These are phyloP conservation scores for Neotoma lepida DNA, from an alignment of 2,113 vertebrate genomes.

Conservation along the genomic window DNA sequence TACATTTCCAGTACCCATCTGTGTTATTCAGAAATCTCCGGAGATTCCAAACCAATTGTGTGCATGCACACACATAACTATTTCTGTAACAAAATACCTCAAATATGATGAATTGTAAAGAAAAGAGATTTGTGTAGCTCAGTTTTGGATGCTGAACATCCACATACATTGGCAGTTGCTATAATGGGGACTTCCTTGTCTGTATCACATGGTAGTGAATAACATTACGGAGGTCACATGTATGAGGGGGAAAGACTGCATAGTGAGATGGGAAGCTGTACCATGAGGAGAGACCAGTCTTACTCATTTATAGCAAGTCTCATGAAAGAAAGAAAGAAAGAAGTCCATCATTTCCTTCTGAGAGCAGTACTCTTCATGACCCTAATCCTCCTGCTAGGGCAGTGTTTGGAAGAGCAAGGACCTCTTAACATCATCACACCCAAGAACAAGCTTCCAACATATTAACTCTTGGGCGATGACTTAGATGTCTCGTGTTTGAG, in stretches of 20 bases:
- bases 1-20: background rate
- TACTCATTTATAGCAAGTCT: background rate
- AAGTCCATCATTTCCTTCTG: background rate
- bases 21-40: background rate
- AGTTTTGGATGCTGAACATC: background rate
- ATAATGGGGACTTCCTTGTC: background rate
- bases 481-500: background rate
- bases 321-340: background rate
- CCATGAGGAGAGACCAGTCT: background rate
- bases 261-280: background rate
- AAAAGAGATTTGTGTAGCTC: background rate
- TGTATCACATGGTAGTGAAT: background rate
- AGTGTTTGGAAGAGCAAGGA: background rate
- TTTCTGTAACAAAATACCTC: background rate
- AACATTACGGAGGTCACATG: background rate
- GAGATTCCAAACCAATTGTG: background rate
- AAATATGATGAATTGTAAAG: background rate
- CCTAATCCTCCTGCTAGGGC: background rate
- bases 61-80: background rate
- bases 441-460: background rate
- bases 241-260: background rate
- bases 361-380: background rate
- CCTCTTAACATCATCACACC: background rate
- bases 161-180: background rate
- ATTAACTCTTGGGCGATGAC: background rate